Conservation (phyloP, 2,888 invertebrate species). For the Hipparchia sbordonii region DNA sequence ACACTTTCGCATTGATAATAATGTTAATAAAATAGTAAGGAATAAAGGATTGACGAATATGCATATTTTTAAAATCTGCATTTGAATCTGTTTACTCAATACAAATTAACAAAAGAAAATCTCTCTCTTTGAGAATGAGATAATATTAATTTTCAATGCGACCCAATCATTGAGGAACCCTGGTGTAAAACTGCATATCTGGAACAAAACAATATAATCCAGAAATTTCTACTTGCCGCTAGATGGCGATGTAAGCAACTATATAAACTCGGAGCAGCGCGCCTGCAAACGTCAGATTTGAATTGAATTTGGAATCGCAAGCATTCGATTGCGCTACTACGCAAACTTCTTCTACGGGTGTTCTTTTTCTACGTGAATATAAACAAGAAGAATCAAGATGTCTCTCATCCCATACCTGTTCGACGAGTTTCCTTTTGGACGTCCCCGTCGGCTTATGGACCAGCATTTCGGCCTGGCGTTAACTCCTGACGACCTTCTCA, state of each 20-base stretch:
- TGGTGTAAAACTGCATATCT: slow-evolving; percentile 2
- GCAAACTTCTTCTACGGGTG: slow-evolving; percentile 10
- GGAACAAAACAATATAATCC: slow-evolving; percentile 36
- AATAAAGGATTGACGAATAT: too few species aligned
- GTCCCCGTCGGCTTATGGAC: slow-evolving; percentile 68
- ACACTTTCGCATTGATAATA: too few species aligned
- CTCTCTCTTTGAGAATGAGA: too few species aligned
- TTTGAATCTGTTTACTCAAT: too few species aligned
- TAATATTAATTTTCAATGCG: slow-evolving; percentile 1
- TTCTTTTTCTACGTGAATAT: neutral
- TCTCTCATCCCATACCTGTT: slow-evolving; percentile 59
- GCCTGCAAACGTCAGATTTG: slow-evolving; percentile 38
- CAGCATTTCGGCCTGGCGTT: slow-evolving; percentile 81
- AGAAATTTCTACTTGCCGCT: slow-evolving; percentile 57
- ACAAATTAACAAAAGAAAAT: too few species aligned
- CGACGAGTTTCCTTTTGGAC: slow-evolving; percentile 49
- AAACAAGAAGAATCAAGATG: slow-evolving; percentile 46
- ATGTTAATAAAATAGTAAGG: too few species aligned
- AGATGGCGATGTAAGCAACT: slow-evolving; percentile 55
- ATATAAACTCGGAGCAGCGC: slow-evolving; percentile 47
- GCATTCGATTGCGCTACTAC: slow-evolving; percentile 21
- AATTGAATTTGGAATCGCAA: slow-evolving; percentile 42
- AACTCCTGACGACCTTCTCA: slow-evolving; percentile 73
- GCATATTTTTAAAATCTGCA: too few species aligned
- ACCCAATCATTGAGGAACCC: slow-evolving; percentile 15